Conservation (phyloP, 2,888 invertebrate species). For the Caenorhabditis virilis region DNA sequence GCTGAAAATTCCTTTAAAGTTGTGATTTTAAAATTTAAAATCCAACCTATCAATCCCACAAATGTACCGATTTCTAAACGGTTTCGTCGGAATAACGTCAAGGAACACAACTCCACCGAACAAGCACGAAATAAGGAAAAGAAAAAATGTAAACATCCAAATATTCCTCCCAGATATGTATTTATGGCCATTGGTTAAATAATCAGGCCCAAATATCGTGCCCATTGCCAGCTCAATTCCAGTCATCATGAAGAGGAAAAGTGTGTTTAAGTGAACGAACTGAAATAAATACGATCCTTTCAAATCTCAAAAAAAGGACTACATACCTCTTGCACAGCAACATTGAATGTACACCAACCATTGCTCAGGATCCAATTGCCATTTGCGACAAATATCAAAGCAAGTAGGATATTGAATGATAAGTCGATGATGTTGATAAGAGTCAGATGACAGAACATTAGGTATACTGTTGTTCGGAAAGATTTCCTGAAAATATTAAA, state of each 20-base stretch:
- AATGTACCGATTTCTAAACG: slow-evolving; percentile 61
- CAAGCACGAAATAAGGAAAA: slow-evolving; percentile 14
- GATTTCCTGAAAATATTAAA: slow-evolving; percentile 20
- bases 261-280: slow-evolving; percentile 57
- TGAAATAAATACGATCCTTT: slow-evolving; percentile 23
- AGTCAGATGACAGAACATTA: slow-evolving; percentile 40
- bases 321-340: slow-evolving; percentile 59
- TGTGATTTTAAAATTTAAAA: neutral
- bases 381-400: slow-evolving; percentile 58
- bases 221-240: slow-evolving; percentile 59
- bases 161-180: slow-evolving; percentile 20
- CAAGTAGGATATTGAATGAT: slow-evolving; percentile 53
- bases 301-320: neutral
- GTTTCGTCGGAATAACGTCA: slow-evolving; percentile 53
- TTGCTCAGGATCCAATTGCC: slow-evolving; percentile 59
- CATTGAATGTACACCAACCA: slow-evolving; percentile 56
- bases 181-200: slow-evolving; percentile 17
- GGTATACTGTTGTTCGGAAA: slow-evolving; percentile 27
- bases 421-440: slow-evolving; percentile 39
- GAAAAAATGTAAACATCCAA: no score
- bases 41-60: slow-evolving; percentile 62
- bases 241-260: slow-evolving; percentile 59
- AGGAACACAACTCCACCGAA: slow-evolving; percentile 28
- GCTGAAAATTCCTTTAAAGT: slow-evolving; percentile 35
- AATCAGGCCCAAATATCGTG: slow-evolving; percentile 33